A percentile compares a stretch with the other conserved stretches of the same genome.
These are phyloP conservation scores for Hypotaenidia okinawae DNA, from an alignment of 2,797 vertebrate genomes.

Conservation along the genomic window DNA sequence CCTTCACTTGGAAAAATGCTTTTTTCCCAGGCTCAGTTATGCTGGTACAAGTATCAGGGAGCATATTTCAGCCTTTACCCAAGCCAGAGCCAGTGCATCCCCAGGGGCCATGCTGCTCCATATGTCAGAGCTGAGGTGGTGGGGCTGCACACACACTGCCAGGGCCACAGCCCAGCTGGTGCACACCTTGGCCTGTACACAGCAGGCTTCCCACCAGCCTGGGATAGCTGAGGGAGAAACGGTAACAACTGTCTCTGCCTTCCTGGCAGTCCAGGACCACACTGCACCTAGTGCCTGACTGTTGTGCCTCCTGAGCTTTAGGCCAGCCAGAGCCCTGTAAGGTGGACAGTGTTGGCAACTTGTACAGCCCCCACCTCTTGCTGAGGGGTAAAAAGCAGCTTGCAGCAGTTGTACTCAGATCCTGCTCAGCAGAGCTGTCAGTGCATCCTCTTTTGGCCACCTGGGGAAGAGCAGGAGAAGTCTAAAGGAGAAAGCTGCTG, in stretches of 20 bases:
- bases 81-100: background rate
- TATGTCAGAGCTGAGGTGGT: background rate
- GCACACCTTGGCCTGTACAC: background rate
- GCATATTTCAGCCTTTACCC: background rate
- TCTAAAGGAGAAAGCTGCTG: background rate
- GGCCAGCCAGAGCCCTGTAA: background rate
- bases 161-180: background rate
- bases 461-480: background rate
- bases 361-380: background rate
- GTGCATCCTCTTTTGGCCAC: background rate
- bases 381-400: background rate
- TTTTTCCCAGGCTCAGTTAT: background rate
- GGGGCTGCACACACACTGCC: background rate
- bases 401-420: background rate
- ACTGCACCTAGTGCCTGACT: background rate
- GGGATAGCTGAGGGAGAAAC: background rate
- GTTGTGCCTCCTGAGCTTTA: background rate
- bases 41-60: background rate
- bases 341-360: background rate
- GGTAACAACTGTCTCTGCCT: background rate
- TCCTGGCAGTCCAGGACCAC: background rate
- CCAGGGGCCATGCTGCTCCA: accelerated
- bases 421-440: background rate
- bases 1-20: background rate
- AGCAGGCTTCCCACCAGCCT: background rate